Evolutionary conservation across 2,888 invertebrate species (phyloP), one percentile per base, ranked within the genome.

Genomic region (Caenorhabditis sp.): DNA sequence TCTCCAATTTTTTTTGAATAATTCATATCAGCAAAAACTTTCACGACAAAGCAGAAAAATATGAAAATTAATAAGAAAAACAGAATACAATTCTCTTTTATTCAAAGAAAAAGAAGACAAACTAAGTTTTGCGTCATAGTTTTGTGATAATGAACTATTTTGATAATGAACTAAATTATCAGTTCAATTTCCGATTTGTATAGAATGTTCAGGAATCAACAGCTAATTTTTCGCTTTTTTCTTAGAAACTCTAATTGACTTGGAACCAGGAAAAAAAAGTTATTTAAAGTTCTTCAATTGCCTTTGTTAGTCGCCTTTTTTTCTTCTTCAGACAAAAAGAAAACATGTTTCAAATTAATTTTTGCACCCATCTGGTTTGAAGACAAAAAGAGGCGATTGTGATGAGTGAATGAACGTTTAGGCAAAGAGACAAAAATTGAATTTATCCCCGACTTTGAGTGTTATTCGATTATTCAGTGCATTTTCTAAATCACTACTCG

Each of bases 381-480:
- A 43, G 43, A 17, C 2, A 43, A 17, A 17, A 14, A n/a, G n/a
- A n/a, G n/a, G n/a, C n/a, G n/a, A n/a, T n/a, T n/a, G n/a, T n/a
- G 17, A 14, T 17, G 7, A 43, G 43, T 43, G 17, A 7, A 17
- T 12, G 43, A 43, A 43, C 43, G 17, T 43, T 43, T 43, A 43
- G 43, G 17, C 10, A 3, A 14, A 10, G 12, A 17, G 14, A 10
- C 43, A 3, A 17, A 43, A 43, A 43, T 43, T 43, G 43, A 14
- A 43, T 43, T 43, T 43, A 43, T 12, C 14, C 17, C 43, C 17
- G 43, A 43, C 43, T 31, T 31, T 43, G 43, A 43, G 17, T 43
- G 43, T 43, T 43, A 43, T 43, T 43, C 43, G 43, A 43, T 43
- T 43, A 43, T 43, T 43, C 43, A 43, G 43, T 43, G 43, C 43